Conservation (phyloP, 2,797 vertebrate genomes). For the Loriculus beryllinus region DNA sequence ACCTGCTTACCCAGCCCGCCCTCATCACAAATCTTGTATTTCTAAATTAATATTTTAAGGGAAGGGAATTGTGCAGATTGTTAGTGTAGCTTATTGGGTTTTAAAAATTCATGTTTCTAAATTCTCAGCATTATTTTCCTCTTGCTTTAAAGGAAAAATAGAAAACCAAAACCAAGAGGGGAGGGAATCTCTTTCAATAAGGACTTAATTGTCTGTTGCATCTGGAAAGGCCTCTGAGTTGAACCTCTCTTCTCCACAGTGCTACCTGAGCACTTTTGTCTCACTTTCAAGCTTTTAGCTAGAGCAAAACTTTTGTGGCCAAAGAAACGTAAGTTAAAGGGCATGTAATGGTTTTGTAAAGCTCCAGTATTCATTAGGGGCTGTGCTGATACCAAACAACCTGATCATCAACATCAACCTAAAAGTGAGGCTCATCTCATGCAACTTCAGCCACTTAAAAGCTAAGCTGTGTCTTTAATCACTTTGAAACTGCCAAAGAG, state of each 20-base stretch:
- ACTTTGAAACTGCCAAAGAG: background rate
- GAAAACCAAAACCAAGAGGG: too few relatives aligned
- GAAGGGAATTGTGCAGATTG: constrained; percentile 27
- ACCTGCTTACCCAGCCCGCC: background rate
- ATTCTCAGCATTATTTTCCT: constrained; percentile 49
- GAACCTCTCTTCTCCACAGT: constrained; percentile 16
- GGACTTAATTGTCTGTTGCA: constrained; percentile 38
- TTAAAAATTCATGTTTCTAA: constrained; percentile 66
- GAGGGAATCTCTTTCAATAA: too few relatives aligned
- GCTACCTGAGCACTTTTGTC: constrained; percentile 16
- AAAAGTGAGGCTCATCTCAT: background rate
- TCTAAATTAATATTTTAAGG: constrained; percentile 62
- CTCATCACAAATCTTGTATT: background rate
- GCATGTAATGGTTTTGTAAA: background rate
- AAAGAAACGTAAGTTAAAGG: constrained; percentile 7
- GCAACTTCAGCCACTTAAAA: background rate
- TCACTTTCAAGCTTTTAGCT: constrained; percentile 28
- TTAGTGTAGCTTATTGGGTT: constrained; percentile 60
- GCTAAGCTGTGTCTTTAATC: background rate
- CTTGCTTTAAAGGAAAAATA: constrained; percentile 1
- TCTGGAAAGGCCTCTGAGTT: constrained; percentile 18
- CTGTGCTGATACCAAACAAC: background rate
- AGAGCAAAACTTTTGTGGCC: background rate
- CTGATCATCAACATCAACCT: background rate
- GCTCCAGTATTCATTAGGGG: background rate